Evolutionary conservation across 1,140 invertebrate species (phyloP), one percentile per base, ranked within the genome.

Genomic region (Pseudomyrmex pallidus): DNA sequence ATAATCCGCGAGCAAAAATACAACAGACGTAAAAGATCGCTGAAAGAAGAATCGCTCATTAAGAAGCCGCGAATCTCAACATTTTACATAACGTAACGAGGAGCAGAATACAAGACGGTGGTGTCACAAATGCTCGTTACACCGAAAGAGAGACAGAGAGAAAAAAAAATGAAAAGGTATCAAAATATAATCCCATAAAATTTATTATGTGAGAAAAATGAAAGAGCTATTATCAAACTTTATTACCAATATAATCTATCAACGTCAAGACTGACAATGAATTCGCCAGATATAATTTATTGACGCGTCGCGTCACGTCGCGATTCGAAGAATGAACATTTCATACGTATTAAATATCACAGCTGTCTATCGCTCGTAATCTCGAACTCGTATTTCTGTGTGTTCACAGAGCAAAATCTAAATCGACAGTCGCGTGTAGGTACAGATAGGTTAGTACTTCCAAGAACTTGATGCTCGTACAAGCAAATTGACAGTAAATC

Each of bases 401-500:
- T 70, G 44, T 35, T 25, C 59, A 74, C 20, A 56, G 44, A 56
- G 66, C 78, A 84, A 66, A 77, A 73, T n/a, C 67, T 61, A 77
- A 64, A 86, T 83, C 66, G 25, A 13, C 50, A 52, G 77, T 70
- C 52, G 44, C 20, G 78, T 78, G 67, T n/a, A n/a, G n/a, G n/a
- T 74, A 22, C 56, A 66, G 83, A 87, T 87, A 66, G 83, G 87
- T 87, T 84, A 61, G 52, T 57, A 68, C 70, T 74, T 73, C 67
- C 84, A 74, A 63, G 20, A n/a, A 67, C 52, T 35, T 50, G 50
- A 63, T 50, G 78, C 17, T 48, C 44, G 80, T 77, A 68, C 80
- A 74, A 72, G 84, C 72, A 87, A 87, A 87, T 87, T 86, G 85
- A 70, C 76, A 80, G 84, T 88, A 88, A 88, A 88, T 88, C 83